phyloP scores from a whole-genome alignment of 2,113 vertebrate species.

The Anser brachyrhynchus region DNA sequence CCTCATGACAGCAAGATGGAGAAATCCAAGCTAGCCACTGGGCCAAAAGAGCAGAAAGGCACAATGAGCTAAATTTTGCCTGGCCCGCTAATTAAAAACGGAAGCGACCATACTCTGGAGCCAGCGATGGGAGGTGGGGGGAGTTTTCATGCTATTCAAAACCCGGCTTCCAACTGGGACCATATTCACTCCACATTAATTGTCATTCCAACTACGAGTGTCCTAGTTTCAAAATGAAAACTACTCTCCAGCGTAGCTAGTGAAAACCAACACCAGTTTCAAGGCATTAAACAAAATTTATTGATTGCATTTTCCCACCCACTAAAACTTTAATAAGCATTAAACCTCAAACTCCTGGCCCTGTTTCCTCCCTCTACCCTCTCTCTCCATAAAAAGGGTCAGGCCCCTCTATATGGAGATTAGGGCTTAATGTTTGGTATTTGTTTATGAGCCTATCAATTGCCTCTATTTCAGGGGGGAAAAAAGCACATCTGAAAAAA shows the following conservation, averaged over 20 bases:
- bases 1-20: conserved; percentile 59
- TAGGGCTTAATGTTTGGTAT: conserved; percentile 64
- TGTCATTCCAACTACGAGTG: conserved; percentile 92
- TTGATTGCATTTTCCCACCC: conserved; percentile 66
- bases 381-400: conserved; percentile 53
- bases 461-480: neutral
- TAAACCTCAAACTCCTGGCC: conserved; percentile 58
- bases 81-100: conserved; percentile 74
- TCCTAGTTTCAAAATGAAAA: conserved; percentile 87
- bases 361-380: neutral
- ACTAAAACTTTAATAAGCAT: conserved; percentile 69
- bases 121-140: conserved; percentile 52
- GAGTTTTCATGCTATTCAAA: conserved; percentile 69
- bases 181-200: conserved; percentile 82
- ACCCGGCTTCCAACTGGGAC: conserved; percentile 74
- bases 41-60: conserved; percentile 64
- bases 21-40: conserved; percentile 50
- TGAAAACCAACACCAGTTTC: conserved; percentile 60
- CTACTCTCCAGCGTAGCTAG: conserved; percentile 50
- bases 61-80: conserved; percentile 72
- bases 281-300: conserved; percentile 67
- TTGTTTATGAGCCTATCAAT: conserved; percentile 70
- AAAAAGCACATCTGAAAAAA: neutral
- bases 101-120: conserved; percentile 63
- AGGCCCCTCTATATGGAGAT: conserved; percentile 61